phyloP scores from a whole-genome alignment of 2,797 vertebrate species.

The Anisognathus igniventris region DNA sequence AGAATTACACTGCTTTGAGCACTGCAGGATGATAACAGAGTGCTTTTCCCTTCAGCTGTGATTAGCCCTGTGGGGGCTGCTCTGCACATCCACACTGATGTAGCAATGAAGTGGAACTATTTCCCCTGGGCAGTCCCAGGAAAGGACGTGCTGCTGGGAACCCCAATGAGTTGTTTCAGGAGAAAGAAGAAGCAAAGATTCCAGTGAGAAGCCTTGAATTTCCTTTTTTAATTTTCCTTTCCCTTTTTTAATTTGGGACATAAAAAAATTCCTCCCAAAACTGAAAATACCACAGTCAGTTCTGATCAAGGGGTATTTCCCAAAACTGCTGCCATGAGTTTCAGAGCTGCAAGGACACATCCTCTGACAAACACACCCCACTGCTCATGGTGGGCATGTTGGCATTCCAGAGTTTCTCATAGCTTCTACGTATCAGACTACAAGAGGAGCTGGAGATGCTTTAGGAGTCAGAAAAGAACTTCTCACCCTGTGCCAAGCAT shows the following conservation, averaged over 20 bases:
- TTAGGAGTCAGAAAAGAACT: neutral
- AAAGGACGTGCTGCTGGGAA: rapidly evolving
- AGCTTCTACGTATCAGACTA: neutral
- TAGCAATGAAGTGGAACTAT: neutral
- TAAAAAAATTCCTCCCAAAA: neutral
- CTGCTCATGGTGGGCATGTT: no score
- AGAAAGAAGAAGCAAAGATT: neutral
- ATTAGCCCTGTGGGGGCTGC: neutral
- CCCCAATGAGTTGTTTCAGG: neutral
- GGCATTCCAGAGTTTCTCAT: neutral
- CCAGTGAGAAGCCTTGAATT: neutral
- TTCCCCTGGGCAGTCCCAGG: neutral
- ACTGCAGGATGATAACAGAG: neutral
- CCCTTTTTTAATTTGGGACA: neutral
- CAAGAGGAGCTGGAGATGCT: neutral
- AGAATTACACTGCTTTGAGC: neutral
- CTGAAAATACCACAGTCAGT: neutral
- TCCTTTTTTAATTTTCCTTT: neutral
- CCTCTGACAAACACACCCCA: neutral
- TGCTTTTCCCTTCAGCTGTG: neutral
- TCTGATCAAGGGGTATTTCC: neutral
- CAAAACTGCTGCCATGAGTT: neutral
- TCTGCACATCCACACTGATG: neutral
- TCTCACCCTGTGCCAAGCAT: no score
- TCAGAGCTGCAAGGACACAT: neutral